Base-by-base conservation (phyloP, 2,888 invertebrate genomes). In the Alloplasta piceator region DNA sequence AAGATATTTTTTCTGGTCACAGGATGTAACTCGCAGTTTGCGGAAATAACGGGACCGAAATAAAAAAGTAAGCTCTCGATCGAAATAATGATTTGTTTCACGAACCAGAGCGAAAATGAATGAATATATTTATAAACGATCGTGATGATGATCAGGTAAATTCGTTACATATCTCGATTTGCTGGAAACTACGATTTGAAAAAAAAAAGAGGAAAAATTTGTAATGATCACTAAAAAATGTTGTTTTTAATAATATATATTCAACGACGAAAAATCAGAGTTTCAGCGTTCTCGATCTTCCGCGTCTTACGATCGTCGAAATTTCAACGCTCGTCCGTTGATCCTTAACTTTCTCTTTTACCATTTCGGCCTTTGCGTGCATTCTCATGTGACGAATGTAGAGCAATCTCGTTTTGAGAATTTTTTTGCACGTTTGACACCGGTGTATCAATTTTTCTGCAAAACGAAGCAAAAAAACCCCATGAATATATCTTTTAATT, bases 361-460 rank as follows among this genome's bases (percentile, higher is more conserved):
- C 83, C 38, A 80, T 85, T 63, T 86, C 86, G 14, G 74, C 82
- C 66, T 85, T 87, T 74, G 82, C 85, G 67, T 91, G 91, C 74
- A 86, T 85, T 61, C 86, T 87, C 79, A 90, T 85, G 64, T 91
- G 91, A n/a, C 83, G 87, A 43, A 88, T 78, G 67, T 88, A 89
- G 4, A 85, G 82, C 43, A 84, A 71, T 71, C 87, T 83, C 1
- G 90, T 87, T 78, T 86, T 87, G 14, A 89, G 86, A 12, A 88
- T 46, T 64, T 88, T 87, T 64, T 89, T 89, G 71, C 91, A 91
- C 66, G 86, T 82, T 43, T 87, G 87, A 82, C 91, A 91, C 52
- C 86, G 85, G n/a, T 86, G 86, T 41, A 86, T 70, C 76, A 85
- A 84, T 78, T 88, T 85, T 58, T 87, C 91, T 91, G 85, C 26